A percentile compares a stretch with the other conserved stretches of the same genome.
phyloP scores from a whole-genome alignment of 2,797 vertebrate genomes.

The Threskiornis aethiopicus region DNA sequence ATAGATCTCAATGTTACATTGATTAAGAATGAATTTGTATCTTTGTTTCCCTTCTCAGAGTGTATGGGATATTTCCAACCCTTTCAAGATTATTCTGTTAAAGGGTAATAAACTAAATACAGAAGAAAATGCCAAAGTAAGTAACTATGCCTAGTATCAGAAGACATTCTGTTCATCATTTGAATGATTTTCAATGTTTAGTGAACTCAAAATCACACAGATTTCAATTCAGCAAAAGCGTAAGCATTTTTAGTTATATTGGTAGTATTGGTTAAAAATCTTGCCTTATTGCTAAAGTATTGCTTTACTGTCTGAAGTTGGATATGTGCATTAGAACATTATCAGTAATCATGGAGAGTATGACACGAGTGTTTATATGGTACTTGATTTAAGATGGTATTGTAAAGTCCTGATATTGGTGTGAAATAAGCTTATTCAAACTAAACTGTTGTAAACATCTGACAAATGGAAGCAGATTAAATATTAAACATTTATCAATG shows the following conservation, averaged over 20 bases:
- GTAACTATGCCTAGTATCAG: slow-evolving; percentile 8
- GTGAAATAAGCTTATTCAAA: neutral
- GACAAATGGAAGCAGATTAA: neutral
- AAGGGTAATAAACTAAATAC: slow-evolving; percentile 95
- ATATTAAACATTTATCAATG: neutral
- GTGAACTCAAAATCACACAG: neutral
- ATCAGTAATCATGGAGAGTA: neutral
- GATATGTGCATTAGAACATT: neutral
- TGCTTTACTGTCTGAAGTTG: neutral
- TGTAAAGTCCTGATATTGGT: neutral
- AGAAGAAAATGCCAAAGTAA: slow-evolving; percentile 92
- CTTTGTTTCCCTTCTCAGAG: slow-evolving; percentile 68
- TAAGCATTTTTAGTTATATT: neutral
- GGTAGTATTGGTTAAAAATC: neutral
- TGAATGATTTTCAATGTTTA: neutral
- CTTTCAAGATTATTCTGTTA: slow-evolving; percentile 88
- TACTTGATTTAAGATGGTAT: neutral
- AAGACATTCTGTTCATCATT: neutral
- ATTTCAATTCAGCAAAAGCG: neutral
- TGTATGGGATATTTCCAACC: slow-evolving; percentile 87
- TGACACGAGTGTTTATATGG: neutral
- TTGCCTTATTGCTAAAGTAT: neutral
- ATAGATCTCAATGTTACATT: neutral
- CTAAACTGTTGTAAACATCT: neutral
- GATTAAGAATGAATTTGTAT: neutral